Percentiles rank a stretch among this genome's conserved stretches.
Conservation (phyloP, 1,140 invertebrate species). For the Leptinotarsa defecta region DNA sequence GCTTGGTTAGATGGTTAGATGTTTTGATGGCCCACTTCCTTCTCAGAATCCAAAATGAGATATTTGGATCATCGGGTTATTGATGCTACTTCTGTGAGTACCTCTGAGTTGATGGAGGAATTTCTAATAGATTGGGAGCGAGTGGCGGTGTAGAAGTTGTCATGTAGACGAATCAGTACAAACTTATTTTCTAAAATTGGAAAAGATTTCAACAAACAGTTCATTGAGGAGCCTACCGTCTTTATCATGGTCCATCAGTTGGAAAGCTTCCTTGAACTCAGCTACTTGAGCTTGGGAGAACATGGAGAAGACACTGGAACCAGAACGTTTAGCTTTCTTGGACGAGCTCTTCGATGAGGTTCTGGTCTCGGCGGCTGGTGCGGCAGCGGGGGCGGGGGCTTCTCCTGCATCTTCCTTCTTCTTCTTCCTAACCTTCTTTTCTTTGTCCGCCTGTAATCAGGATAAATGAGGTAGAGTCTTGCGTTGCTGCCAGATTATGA, state of each 20-base stretch:
- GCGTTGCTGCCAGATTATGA: slow-evolving; percentile 11
- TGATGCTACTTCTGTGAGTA: too few relatives aligned
- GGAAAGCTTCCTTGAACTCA: slow-evolving; percentile 97
- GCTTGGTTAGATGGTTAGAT: too few relatives aligned
- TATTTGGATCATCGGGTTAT: too few relatives aligned
- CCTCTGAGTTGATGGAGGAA: too few relatives aligned
- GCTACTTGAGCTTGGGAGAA: slow-evolving; percentile 95
- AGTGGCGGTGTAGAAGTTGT: too few relatives aligned
- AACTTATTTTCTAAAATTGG: too few relatives aligned
- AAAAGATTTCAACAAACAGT: too few relatives aligned
- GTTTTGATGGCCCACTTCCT: too few relatives aligned
- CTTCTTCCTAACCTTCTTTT: slow-evolving; percentile 80
- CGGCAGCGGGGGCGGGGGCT: slow-evolving; percentile 63
- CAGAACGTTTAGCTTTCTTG: slow-evolving; percentile 81
- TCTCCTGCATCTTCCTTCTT: slow-evolving; percentile 76
- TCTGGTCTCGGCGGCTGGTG: slow-evolving; percentile 63
- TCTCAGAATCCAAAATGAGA: too few relatives aligned
- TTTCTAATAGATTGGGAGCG: too few relatives aligned
- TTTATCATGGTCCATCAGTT: slow-evolving; percentile 98
- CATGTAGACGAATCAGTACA: too few relatives aligned
- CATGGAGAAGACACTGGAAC: slow-evolving; percentile 94
- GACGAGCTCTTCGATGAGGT: slow-evolving; percentile 67
- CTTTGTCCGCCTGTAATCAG: slow-evolving; percentile 72
- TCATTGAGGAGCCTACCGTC: slow-evolving; percentile 60
- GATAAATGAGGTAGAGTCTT: not conserved